Base-by-base conservation (phyloP, 2,797 vertebrate genomes). In the Myotis pilosus region DNA sequence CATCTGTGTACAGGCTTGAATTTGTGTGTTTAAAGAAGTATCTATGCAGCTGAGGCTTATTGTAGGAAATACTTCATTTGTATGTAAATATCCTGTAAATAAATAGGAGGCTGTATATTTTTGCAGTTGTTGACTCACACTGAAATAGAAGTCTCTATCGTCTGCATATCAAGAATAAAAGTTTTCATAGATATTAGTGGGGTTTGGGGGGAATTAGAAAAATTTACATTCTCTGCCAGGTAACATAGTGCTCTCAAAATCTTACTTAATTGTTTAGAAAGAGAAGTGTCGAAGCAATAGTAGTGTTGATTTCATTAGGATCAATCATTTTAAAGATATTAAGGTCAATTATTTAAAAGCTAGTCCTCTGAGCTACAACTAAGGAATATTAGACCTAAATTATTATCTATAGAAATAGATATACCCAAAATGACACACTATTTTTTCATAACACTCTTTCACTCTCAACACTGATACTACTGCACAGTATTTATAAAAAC, bases 81-180 rank as follows among this genome's bases (percentile, higher is more conserved):
- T 98, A 98, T 97, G 97, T 98, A 98, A 97, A 98, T 98, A 97
- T 96, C 97, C 96, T 98, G 98, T 98, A 98, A 98, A 98, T 98
- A 98, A 97, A 98, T 98, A 98, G 96, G 96, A 96, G 98, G 98
- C 98, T 98, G 98, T 98, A 98, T 98, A 98, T 98, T 98, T 98
- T 98, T 98, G 98, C 98, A 98, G 97, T 98, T 98, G 96, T 98
- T 98, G 97, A 97, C 96, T 96, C 96, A 82, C 92, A 96, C 92
- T 96, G 96, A 98, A 97, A 98, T 97, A 98, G 97, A 98, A 97
- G 86, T 98, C 94, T 94, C 93, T 97, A 97, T 97, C 96, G 62
- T 94, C 96, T 97, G 92, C 96, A 87, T 98, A 98, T 97, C 96
- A 97, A 95, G 83, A 95, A 97, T 97, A 97, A 95, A 93, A 91